Percentiles rank a stretch among this genome's conserved stretches.
Conservation (phyloP, 2,797 vertebrate genomes). For the Cossypha dichroa region DNA sequence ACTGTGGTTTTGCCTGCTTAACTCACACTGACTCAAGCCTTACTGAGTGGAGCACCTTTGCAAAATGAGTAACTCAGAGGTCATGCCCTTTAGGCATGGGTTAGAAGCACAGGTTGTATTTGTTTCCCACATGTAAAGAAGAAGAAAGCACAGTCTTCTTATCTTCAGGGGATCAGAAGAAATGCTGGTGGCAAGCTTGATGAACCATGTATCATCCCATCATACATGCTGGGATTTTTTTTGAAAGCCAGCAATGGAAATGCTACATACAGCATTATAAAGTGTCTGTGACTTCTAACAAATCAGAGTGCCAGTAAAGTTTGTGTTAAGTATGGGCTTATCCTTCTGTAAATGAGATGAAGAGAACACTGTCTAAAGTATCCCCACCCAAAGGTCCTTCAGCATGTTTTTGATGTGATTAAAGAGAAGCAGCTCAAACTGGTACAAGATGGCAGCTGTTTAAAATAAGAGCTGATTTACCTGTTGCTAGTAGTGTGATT, state of each 20-base stretch:
- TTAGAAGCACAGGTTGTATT: not conserved
- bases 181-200: not conserved
- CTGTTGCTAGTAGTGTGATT: not conserved
- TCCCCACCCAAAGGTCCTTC: not conserved
- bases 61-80: not conserved
- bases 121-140: not conserved
- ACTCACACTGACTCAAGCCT: not conserved
- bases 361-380: not conserved
- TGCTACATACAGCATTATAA: not conserved
- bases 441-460: not conserved
- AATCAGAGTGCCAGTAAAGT: not conserved
- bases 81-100: not conserved
- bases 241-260: not conserved
- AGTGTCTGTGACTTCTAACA: not conserved
- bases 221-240: rapidly evolving
- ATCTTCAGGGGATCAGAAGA: not conserved
- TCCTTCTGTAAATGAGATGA: not conserved
- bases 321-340: not conserved
- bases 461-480: not conserved
- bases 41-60: not conserved
- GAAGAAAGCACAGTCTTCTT: not conserved
- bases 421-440: not conserved
- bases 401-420: not conserved
- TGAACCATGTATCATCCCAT: not conserved
- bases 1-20: not conserved